Conservation (phyloP, 2,797 vertebrate genomes). For the Acanthurus leucopareius region DNA sequence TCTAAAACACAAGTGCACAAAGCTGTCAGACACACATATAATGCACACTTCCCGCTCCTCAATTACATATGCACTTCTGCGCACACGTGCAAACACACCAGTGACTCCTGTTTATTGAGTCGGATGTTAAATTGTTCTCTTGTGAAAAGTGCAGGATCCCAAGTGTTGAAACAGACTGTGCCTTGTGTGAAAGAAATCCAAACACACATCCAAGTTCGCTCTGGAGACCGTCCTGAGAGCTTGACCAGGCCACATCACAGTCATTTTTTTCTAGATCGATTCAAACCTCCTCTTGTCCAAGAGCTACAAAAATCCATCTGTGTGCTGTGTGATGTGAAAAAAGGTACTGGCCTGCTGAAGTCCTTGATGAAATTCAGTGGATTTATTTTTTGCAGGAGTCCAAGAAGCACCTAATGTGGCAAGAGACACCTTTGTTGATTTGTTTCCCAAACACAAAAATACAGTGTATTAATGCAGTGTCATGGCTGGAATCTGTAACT, state of each 20-base stretch:
- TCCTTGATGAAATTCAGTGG: conserved; percentile 30
- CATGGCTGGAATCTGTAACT: conserved; percentile 48
- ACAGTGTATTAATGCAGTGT: conserved; percentile 8
- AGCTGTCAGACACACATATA: conserved; percentile 52
- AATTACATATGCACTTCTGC: conserved; percentile 40
- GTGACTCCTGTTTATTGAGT: conserved; percentile 77
- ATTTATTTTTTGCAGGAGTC: conserved; percentile 50
- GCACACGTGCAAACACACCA: conserved; percentile 59
- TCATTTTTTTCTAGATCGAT: conserved; percentile 46
- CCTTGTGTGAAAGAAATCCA: conserved; percentile 74
- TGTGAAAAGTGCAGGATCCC: conserved; percentile 57
- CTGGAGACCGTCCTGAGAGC: conserved; percentile 68
- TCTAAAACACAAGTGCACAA: conserved; percentile 44
- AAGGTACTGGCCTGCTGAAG: conserved; percentile 18
- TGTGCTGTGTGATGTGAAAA: conserved; percentile 39
- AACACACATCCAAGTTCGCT: conserved; percentile 70
- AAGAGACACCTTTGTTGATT: conserved; percentile 51
- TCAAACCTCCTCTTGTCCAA: conserved; percentile 47
- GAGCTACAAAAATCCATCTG: conserved; percentile 67
- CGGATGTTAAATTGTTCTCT: conserved; percentile 77
- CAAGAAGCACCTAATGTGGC: conserved; percentile 40
- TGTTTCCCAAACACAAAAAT: conserved; percentile 28
- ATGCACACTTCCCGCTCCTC: conserved; percentile 44
- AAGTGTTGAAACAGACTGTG: conserved; percentile 76
- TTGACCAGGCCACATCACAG: conserved; percentile 68